A percentile compares a stretch with the other conserved stretches of the same genome.
phyloP scores from a whole-genome alignment of 2,888 invertebrate species.

The Pachydiplax longipennis region DNA sequence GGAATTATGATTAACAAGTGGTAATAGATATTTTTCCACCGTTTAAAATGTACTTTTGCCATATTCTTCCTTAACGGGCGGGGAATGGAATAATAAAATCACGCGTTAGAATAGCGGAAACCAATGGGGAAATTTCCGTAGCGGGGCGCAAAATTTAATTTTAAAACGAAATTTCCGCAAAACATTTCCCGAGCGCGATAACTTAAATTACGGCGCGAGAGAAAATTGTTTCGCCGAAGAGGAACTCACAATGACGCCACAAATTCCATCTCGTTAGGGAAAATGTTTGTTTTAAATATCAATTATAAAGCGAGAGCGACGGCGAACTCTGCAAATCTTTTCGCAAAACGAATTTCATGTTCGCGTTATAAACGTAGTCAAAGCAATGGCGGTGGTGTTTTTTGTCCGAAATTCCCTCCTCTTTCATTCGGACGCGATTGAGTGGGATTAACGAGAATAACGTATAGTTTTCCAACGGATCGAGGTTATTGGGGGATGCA shows the following conservation, averaged over 20 bases:
- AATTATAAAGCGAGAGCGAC: background rate
- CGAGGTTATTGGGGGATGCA: too few species aligned
- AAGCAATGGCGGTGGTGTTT: background rate
- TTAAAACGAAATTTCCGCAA: background rate
- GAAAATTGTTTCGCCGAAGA: background rate
- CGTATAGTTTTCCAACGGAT: background rate
- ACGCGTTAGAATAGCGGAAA: background rate
- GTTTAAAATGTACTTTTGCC: background rate
- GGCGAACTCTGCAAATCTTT: background rate
- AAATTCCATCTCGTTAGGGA: background rate
- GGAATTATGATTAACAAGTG: too few species aligned
- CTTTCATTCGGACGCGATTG: background rate
- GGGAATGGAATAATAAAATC: background rate
- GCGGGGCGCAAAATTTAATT: background rate
- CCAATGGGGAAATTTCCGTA: background rate
- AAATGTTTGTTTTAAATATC: background rate
- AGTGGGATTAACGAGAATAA: background rate
- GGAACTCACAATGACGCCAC: background rate
- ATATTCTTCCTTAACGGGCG: background rate
- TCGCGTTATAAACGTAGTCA: background rate
- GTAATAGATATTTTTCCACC: too few species aligned
- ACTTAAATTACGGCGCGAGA: background rate
- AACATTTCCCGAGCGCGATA: background rate
- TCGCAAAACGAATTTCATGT: background rate
- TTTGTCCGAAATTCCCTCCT: background rate